A percentile compares a stretch with the other conserved stretches of the same genome.
Evolutionary conservation across 30 jellyfish, hydroid and myxozoan species (phyloP).

Genomic region (Calvadosia cruxmelitensis): DNA sequence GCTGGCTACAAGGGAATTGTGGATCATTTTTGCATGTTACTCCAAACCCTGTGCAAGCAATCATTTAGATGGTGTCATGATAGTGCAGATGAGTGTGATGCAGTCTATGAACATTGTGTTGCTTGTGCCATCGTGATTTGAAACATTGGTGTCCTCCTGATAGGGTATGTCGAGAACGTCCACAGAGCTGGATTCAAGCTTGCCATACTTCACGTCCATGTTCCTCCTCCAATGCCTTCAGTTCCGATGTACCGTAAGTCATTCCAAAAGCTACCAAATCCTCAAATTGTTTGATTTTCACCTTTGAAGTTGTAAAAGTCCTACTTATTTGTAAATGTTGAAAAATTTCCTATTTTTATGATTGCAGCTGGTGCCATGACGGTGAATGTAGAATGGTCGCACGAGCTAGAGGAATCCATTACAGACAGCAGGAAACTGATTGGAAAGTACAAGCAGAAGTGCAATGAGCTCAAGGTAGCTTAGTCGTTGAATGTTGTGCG

Average conservation of each 20-base stretch:
- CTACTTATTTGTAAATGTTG: too few species aligned
- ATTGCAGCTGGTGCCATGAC: constrained; percentile 35
- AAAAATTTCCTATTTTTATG: too few species aligned
- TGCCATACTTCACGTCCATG: constrained; percentile 56
- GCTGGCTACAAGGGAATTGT: too few species aligned
- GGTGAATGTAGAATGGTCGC: constrained; percentile 45
- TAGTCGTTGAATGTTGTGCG: background rate
- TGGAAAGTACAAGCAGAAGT: constrained; percentile 17
- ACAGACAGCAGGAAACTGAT: constrained; percentile 34
- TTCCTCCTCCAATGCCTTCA: constrained; percentile 78
- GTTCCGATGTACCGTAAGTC: constrained; percentile 83
- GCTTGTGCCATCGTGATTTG: too few species aligned
- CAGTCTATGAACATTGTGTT: too few species aligned
- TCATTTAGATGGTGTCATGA: too few species aligned
- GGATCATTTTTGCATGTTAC: too few species aligned
- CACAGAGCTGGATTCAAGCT: constrained; percentile 55
- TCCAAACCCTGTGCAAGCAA: too few species aligned
- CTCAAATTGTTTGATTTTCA: background rate
- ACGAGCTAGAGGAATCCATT: constrained; percentile 30
- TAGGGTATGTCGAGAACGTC: constrained; percentile 49
- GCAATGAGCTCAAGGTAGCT: constrained; percentile 33
- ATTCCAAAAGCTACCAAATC: background rate
- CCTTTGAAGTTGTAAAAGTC: background rate
- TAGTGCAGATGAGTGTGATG: too few species aligned
- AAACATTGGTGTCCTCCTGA: too few species aligned